Evolutionary conservation across 2,888 invertebrate genomes (phyloP).

Genomic region (Microchrysa polita): DNA sequence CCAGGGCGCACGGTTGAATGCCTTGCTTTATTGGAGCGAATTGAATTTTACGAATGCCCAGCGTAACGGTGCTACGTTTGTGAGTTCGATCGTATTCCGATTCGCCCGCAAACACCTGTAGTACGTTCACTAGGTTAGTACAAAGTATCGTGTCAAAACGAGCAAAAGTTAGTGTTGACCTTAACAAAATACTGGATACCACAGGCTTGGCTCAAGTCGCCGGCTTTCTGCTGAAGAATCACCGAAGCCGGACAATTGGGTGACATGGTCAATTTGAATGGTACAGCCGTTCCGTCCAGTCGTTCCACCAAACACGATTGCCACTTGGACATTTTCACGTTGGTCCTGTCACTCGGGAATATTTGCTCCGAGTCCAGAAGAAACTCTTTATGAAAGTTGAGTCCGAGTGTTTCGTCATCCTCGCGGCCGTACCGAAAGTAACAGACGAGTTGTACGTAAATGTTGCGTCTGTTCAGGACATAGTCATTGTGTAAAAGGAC

Average conservation of each 20-base stretch:
- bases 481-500: constrained; percentile 88
- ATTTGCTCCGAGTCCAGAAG: constrained; percentile 88
- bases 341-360: constrained; percentile 75
- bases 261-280: constrained; percentile 85
- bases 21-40: constrained; percentile 90
- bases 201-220: constrained; percentile 89
- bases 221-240: constrained; percentile 83
- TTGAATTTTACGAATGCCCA: constrained; percentile 92
- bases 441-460: constrained; percentile 90
- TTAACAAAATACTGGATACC: constrained; percentile 93
- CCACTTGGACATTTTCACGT: constrained; percentile 73
- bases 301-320: constrained; percentile 87
- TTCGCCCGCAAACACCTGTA: constrained; percentile 77
- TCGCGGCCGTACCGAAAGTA: constrained; percentile 92
- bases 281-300: constrained; percentile 83
- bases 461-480: constrained; percentile 78
- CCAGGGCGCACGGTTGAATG: constrained; percentile 92
- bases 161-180: constrained; percentile 68
- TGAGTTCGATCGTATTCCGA: constrained; percentile 62
- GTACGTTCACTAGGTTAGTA: background rate
- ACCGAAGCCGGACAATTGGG: constrained; percentile 92
- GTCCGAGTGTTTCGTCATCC: constrained; percentile 93
- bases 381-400: constrained; percentile 94
- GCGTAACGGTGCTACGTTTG: constrained; percentile 84
- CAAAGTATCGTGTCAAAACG: background rate